Base-by-base conservation (phyloP, 2,797 vertebrate species). In the Scleropages formosus region DNA sequence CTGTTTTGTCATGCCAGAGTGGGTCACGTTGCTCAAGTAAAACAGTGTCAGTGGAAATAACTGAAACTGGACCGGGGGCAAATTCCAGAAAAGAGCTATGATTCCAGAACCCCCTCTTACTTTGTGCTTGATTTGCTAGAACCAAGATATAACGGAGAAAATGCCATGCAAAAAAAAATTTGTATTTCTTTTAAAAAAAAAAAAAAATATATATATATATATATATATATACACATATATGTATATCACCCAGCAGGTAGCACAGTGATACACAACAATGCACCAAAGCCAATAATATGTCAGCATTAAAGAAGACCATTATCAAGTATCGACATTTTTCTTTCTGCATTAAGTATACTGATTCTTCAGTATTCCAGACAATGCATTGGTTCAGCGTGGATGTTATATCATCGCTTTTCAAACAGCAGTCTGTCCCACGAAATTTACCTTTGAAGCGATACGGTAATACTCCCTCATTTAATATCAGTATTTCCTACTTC, bases 1-100 rank as follows among this genome's bases (percentile, higher is more conserved):
- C 84, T 77, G 76, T 89, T 88, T 89, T 88, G 87, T 88, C 88
- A 84, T 82, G 84, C 87, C 88, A 86, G 83, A 79, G 22, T 3
- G 75, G 73, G 74, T 79, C 81, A 76, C 72, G 77, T 27, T 60
- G 65, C 22, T 6, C 18, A 13, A 24, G 49, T 49, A 64, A 39
- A 64, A 39, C 47, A 39, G 26, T 10, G 12, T 27, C 39, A 59
- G 16, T 66, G 53, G 51, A 58, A 64, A 44, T 60, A 1, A 67
- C 26, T n/a, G 12, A 4, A 44, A 26, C 31, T 27, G 39, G 72
- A 73, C 31, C 22, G n/a, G 18, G n/a, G 9, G 63, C 72, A 51
- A 12, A 16, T n/a, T 39, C 63, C 53, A 39, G n/a, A 20, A 46
- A 8, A 49, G 15, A 56, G 26, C 8, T 60, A 60, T 61, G 22